phyloP scores from a whole-genome alignment of 2,797 vertebrate genomes.

The Glossophaga mutica region DNA sequence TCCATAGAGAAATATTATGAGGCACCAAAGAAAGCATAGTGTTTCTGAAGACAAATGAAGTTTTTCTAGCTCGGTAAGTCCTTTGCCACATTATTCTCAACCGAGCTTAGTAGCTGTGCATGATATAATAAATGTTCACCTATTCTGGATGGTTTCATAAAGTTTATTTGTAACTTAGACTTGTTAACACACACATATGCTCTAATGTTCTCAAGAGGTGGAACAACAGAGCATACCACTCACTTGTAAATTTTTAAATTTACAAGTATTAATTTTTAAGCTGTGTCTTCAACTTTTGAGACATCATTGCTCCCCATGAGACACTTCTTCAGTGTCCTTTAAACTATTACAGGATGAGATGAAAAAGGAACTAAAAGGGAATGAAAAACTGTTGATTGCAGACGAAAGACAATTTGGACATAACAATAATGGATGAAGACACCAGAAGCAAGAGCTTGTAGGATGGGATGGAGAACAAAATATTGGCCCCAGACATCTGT shows the following conservation, averaged over 20 bases:
- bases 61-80: background rate
- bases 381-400: background rate
- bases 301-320: background rate
- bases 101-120: background rate
- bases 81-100: background rate
- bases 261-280: constrained; percentile 22
- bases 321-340: background rate
- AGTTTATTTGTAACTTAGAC: background rate
- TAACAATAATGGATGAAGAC: constrained; percentile 12
- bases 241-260: background rate
- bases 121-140: background rate
- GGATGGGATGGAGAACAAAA: constrained; percentile 40
- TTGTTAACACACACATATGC: background rate
- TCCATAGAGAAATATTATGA: background rate
- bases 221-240: background rate
- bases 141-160: background rate
- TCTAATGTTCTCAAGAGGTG: background rate
- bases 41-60: background rate
- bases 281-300: background rate
- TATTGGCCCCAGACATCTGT: constrained; percentile 20
- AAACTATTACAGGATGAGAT: background rate
- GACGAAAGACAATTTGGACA: constrained; percentile 18
- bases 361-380: background rate
- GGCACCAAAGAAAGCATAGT: background rate
- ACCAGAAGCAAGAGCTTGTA: constrained; percentile 45